Conservation (phyloP, 2,888 invertebrate species). For the Mesorhabditis spiculigera region DNA sequence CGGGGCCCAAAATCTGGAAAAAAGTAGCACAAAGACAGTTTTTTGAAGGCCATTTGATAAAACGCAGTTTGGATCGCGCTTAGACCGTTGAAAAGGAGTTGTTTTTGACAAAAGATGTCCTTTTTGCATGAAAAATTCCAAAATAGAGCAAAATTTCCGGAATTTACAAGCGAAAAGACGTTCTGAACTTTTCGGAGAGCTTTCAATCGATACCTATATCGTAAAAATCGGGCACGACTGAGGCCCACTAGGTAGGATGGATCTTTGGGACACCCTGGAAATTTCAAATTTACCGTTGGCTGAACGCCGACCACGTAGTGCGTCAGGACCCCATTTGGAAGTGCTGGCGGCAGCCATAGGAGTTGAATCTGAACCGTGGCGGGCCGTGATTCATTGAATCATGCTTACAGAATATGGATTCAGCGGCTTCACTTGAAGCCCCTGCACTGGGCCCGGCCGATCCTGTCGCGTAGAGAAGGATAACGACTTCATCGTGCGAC, state of each 20-base stretch:
- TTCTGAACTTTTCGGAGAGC: no score
- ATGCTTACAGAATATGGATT: conserved; percentile 45
- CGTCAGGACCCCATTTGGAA: conserved; percentile 53
- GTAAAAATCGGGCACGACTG: background rate
- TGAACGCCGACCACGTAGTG: conserved; percentile 41
- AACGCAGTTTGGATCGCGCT: no score
- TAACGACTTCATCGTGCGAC: conserved; percentile 38
- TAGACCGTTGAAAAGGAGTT: no score
- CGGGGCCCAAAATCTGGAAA: no score
- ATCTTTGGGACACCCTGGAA: background rate
- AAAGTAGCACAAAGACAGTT: no score
- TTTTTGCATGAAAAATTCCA: no score
- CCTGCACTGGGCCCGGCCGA: conserved; percentile 46
- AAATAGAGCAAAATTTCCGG: no score
- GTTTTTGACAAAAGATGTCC: no score
- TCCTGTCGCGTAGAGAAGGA: conserved; percentile 49
- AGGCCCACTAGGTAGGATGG: background rate
- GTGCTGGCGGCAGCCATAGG: conserved; percentile 45
- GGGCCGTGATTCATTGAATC: background rate
- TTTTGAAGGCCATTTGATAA: no score
- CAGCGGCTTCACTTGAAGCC: conserved; percentile 24
- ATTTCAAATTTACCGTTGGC: conserved; percentile 14
- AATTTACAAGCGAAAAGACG: no score
- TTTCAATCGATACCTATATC: no score
- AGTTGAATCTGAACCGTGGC: conserved; percentile 27